A percentile compares a stretch with the other conserved stretches of the same genome.
Conservation (phyloP, 2,797 vertebrate genomes). For the Meriones psammophilus region DNA sequence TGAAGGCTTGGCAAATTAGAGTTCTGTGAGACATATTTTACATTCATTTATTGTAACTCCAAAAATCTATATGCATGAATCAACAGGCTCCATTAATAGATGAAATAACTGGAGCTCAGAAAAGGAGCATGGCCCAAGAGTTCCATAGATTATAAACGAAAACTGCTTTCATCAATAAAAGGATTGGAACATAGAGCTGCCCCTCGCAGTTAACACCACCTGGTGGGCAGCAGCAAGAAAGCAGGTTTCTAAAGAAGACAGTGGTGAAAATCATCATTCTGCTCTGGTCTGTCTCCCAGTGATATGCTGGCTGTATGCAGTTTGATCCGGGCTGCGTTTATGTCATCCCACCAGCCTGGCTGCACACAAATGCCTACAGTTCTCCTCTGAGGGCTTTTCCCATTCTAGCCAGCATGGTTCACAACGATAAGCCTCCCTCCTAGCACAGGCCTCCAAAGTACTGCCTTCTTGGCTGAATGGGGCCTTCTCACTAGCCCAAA, state of each 20-base stretch:
- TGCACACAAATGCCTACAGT: not conserved
- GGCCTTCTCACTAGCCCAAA: not conserved
- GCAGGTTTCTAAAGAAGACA: not conserved
- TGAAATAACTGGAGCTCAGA: not conserved
- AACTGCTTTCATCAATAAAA: not conserved
- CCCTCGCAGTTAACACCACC: not conserved
- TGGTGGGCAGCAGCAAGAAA: not conserved
- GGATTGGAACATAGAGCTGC: not conserved
- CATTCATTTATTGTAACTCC: not conserved
- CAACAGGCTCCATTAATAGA: not conserved
- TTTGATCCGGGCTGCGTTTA: not conserved
- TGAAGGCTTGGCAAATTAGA: rapidly evolving
- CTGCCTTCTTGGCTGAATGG: not conserved
- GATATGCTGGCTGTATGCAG: not conserved
- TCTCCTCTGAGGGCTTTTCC: not conserved
- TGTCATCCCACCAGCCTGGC: not conserved
- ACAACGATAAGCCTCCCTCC: not conserved
- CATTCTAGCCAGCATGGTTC: not conserved
- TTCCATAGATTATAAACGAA: not conserved
- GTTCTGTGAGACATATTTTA: not conserved
- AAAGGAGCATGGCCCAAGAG: not conserved
- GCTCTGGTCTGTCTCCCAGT: not conserved
- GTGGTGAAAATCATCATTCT: not conserved
- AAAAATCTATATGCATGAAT: not conserved
- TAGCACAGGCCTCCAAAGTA: not conserved